Evolutionary conservation across 1,140 invertebrate genomes (phyloP), one percentile per base, ranked within the genome.

Genomic region (Brachionus plicatilis): DNA sequence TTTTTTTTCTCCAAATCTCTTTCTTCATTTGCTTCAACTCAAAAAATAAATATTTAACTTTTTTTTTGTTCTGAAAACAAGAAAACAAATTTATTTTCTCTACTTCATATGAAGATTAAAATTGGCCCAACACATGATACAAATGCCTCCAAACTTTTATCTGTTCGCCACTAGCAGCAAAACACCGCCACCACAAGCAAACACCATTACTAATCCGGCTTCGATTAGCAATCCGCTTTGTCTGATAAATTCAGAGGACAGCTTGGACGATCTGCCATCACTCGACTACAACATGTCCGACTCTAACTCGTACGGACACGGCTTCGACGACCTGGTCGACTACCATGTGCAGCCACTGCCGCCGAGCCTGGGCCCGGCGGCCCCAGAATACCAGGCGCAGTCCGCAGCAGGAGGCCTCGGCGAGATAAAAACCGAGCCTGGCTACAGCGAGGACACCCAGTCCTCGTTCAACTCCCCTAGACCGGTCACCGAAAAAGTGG

Each of bases 31-130:
- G 11, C 68, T 33, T 33, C 66, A 33, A 20, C 17, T 43, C 33
- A 72, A 41, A 72, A 72, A 72, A 50, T 47, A 76, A 76, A 76
- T 76, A 76, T 76, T 76, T 76, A 76, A 76, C 20, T 37, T 76
- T 50, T 29, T 76, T 76, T 76, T 50, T 76, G 27, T 50, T 76
- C 47, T 76, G 47, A 33, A 76, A 50, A 72, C 68, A 72, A 72
- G 37, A 72, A 72, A 68, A 68, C 66, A 33, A 72, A 76, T 29
- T 50, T 76, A 27, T 11, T 29, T 50, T 47, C 33, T 72, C 43
- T 72, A 20, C 41, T 72, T n/a, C n/a, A 8, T 41, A 72, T 41
- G 37, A 72, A 72, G 68, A 72, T 72, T 45, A 72, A 72, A 72
- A 45, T 17, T 43, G 17, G 17, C 33, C 17, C 43, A 72, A 20